Evolutionary conservation across 2,888 invertebrate genomes (phyloP).

Genomic region (Heliconius sara): DNA sequence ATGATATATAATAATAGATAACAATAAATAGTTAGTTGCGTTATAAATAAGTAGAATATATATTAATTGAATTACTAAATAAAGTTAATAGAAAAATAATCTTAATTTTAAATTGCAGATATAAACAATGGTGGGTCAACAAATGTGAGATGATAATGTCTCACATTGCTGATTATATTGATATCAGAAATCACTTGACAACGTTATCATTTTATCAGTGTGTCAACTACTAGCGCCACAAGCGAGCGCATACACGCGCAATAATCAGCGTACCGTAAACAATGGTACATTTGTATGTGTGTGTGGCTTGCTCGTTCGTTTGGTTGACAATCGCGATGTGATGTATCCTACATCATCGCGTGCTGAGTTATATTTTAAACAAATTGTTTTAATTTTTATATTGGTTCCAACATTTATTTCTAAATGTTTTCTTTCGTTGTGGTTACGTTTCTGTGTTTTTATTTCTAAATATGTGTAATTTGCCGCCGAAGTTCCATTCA

Average conservation of each 20-base stretch:
- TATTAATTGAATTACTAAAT: background rate
- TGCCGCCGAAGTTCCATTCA: slow-evolving; percentile 96
- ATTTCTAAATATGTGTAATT: slow-evolving; percentile 93
- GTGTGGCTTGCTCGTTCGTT: slow-evolving; percentile 81
- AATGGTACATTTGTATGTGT: slow-evolving; percentile 74
- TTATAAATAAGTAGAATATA: background rate
- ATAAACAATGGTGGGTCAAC: background rate
- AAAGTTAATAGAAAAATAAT: background rate
- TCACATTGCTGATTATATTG: slow-evolving; percentile 49
- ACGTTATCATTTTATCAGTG: slow-evolving; percentile 79
- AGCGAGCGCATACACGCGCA: slow-evolving; percentile 69
- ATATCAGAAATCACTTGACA: slow-evolving; percentile 66
- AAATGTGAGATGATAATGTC: slow-evolving; percentile 17
- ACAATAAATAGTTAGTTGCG: background rate
- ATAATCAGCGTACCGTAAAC: slow-evolving; percentile 76
- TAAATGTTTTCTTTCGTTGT: slow-evolving; percentile 83
- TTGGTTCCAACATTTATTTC: slow-evolving; percentile 80
- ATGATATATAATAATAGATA: background rate
- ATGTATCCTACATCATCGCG: slow-evolving; percentile 84
- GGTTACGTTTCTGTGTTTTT: slow-evolving; percentile 79
- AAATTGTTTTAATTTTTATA: slow-evolving; percentile 79
- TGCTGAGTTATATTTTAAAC: slow-evolving; percentile 82
- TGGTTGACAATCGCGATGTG: slow-evolving; percentile 84
- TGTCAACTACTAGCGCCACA: slow-evolving; percentile 69
- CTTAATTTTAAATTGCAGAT: background rate